These are phyloP conservation scores for Linurgus olivaceus DNA, from an alignment of 2,797 vertebrate species.

Conservation along the genomic window DNA sequence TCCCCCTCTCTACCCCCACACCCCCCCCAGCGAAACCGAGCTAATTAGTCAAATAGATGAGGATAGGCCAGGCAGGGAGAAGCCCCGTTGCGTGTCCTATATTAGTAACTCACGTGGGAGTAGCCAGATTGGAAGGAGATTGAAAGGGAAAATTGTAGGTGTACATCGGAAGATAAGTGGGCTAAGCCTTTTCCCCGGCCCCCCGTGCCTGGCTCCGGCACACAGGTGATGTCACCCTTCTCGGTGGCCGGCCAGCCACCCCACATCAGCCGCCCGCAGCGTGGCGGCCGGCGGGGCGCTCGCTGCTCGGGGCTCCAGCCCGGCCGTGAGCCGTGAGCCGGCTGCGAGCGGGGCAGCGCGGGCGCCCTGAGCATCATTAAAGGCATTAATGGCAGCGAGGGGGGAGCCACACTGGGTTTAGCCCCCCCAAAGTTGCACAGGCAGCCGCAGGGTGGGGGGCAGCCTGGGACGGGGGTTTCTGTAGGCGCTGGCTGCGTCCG, in stretches of 20 bases:
- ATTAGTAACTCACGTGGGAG: constrained; percentile 77
- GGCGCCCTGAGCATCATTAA: neutral
- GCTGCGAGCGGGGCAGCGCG: constrained; percentile 33
- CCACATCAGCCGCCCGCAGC: constrained; percentile 58
- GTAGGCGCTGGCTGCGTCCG: accelerated
- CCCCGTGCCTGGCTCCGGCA: neutral
- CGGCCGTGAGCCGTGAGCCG: constrained; percentile 72
- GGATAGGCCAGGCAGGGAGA: constrained; percentile 72
- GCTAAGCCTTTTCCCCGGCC: constrained; percentile 36
- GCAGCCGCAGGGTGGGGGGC: neutral
- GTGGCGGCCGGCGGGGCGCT: constrained; percentile 58
- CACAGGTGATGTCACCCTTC: constrained; percentile 73
- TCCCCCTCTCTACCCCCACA: neutral
- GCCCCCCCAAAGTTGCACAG: neutral
- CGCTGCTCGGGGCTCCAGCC: constrained; percentile 52
- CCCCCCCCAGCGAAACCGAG: constrained; percentile 60
- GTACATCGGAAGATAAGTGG: constrained; percentile 16
- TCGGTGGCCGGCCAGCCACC: constrained; percentile 57
- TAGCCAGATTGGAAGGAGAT: constrained; percentile 73
- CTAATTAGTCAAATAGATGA: constrained; percentile 76
- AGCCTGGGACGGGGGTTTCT: neutral
- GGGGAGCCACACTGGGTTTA: neutral
- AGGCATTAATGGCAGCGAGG: neutral
- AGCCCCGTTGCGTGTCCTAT: constrained; percentile 74
- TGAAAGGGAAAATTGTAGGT: constrained; percentile 61